Evolutionary conservation across 2,888 invertebrate species (phyloP).

Genomic region (Chironomus tentans): DNA sequence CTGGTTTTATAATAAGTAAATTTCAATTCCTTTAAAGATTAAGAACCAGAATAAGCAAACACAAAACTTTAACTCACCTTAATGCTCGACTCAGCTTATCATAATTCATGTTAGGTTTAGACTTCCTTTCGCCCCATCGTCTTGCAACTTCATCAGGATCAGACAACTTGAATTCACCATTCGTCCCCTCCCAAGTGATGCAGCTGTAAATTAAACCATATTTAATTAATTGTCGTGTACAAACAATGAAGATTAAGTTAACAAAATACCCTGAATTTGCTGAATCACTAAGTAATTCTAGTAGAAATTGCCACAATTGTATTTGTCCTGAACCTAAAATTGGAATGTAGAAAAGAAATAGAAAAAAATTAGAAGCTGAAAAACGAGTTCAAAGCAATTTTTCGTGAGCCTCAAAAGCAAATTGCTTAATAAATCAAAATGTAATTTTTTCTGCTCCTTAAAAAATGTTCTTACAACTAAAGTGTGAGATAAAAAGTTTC

Average conservation of each 20-base stretch:
- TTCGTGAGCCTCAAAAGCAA: neutral
- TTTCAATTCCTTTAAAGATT: neutral
- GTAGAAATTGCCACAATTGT: slow-evolving; percentile 97
- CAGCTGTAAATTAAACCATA: slow-evolving; percentile 45
- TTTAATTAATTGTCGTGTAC: too few species aligned
- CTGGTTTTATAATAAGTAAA: too few species aligned
- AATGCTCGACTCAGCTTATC: slow-evolving; percentile 96
- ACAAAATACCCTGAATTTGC: slow-evolving; percentile 60
- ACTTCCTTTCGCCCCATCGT: slow-evolving; percentile 97
- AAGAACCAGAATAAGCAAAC: neutral
- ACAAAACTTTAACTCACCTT: slow-evolving; percentile 52
- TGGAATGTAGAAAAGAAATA: neutral
- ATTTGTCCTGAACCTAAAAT: slow-evolving; percentile 87
- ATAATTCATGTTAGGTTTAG: slow-evolving; percentile 99
- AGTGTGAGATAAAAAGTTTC: slow-evolving; percentile 24
- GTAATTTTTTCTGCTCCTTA: neutral
- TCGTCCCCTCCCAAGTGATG: slow-evolving; percentile 98
- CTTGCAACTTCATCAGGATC: slow-evolving; percentile 98
- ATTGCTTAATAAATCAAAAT: slow-evolving; percentile 18
- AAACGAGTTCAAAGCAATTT: neutral
- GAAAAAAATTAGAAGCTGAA: neutral
- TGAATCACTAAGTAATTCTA: slow-evolving; percentile 92
- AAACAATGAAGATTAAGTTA: too few species aligned
- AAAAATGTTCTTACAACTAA: neutral
- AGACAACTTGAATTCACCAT: slow-evolving; percentile 96